These are phyloP conservation scores for Syngnathoides biaculeatus DNA, from an alignment of 2,113 vertebrate species.

Conservation along the genomic window DNA sequence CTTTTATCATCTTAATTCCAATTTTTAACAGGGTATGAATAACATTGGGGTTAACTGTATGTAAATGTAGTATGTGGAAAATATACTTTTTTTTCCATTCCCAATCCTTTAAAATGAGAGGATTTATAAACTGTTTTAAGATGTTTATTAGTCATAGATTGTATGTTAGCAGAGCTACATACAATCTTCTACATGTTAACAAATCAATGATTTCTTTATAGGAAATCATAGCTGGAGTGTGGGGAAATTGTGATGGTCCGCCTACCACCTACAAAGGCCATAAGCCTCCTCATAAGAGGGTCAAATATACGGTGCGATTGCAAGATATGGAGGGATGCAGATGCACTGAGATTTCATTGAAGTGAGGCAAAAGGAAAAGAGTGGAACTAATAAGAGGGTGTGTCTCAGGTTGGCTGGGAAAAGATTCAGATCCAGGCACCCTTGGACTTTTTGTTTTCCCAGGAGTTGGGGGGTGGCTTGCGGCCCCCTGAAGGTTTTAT, in stretches of 20 bases:
- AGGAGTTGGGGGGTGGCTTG: conserved; percentile 22
- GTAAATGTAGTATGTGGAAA: too few relatives aligned
- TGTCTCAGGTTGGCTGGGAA: conserved; percentile 51
- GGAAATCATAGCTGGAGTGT: conserved; percentile 61
- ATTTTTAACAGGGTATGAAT: neutral
- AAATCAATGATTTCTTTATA: conserved; percentile 32
- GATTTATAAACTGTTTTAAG: neutral
- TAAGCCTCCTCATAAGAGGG: conserved; percentile 13
- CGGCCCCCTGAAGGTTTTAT: conserved; percentile 44
- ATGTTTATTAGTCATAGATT: neutral
- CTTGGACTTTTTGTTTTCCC: conserved; percentile 46
- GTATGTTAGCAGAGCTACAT: conserved; percentile 16
- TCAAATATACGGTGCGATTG: conserved; percentile 44
- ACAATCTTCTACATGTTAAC: conserved; percentile 32
- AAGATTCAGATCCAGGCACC: conserved; percentile 63
- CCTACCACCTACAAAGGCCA: conserved; percentile 59
- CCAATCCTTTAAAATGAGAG: neutral
- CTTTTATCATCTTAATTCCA: neutral
- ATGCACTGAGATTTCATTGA: conserved; percentile 21
- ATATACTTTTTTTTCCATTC: neutral
- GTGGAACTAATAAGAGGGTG: conserved; percentile 73
- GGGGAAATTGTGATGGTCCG: conserved; percentile 42
- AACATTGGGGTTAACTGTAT: neutral
- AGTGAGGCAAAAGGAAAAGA: conserved; percentile 34
- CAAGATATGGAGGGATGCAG: conserved; percentile 21